Conservation (phyloP, 2,113 vertebrate species). For the Epinephelus fuscoguttatus region DNA sequence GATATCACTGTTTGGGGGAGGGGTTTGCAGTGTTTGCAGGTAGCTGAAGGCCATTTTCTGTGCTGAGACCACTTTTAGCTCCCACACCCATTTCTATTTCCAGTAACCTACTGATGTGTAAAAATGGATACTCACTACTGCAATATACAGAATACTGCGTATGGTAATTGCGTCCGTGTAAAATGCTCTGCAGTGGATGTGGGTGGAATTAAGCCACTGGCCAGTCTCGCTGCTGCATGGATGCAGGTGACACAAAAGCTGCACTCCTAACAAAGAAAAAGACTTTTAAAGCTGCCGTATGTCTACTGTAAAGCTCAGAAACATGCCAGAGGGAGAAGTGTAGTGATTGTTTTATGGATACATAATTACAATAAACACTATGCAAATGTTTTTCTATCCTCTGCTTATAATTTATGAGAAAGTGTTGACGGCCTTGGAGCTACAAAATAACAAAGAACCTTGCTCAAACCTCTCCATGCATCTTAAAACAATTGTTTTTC, state of each 20-base stretch:
- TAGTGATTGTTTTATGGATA: conserved; percentile 8
- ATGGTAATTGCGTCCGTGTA: conserved; percentile 35
- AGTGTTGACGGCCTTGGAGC: conserved; percentile 19
- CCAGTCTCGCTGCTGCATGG: conserved; percentile 15
- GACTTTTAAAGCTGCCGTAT: background rate
- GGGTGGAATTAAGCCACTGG: conserved; percentile 12
- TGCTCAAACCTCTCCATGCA: background rate
- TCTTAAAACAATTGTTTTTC: background rate
- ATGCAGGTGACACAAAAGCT: conserved; percentile 19
- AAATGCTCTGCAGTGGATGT: conserved; percentile 30
- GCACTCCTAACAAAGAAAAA: background rate
- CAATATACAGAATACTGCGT: conserved; percentile 13
- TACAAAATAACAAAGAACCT: conserved; percentile 9
- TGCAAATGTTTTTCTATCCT: conserved; percentile 27
- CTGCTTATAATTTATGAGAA: conserved; percentile 26
- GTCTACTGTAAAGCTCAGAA: background rate
- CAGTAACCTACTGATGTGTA: conserved; percentile 33
- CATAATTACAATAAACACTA: conserved; percentile 18
- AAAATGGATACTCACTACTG: conserved; percentile 6
- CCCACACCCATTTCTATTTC: conserved; percentile 7
- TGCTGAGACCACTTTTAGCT: conserved; percentile 13
- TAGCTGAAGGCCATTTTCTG: conserved; percentile 5
- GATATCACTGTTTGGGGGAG: background rate
- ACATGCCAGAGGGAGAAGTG: background rate
- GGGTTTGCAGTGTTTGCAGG: conserved; percentile 15